Evolutionary conservation across 2,113 vertebrate genomes (phyloP), one percentile per base, ranked within the genome.

Genomic region (Hemiscyllium ocellatum): DNA sequence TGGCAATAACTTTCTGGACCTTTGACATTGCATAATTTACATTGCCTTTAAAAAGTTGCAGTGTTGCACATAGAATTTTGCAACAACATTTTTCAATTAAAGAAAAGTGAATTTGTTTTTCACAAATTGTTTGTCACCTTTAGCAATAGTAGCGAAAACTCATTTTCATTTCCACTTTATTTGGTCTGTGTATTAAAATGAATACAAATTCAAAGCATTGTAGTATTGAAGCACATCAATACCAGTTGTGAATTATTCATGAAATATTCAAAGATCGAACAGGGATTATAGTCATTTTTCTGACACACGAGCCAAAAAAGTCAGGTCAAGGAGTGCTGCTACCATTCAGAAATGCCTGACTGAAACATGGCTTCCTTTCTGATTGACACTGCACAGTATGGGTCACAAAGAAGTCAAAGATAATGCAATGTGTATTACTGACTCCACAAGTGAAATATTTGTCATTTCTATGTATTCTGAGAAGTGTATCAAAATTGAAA

Each of bases 171-270:
- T 72, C 0, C 47, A 70, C 68, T 17, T 72, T 95, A 26, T 26
- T 70, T 72, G 0, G 42, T 22, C 12, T 12, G 24, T 52, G 15
- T 4, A 47, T 70, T 29, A 56, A 72, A 69, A 37, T 7, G 42
- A 87, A n/a, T 72, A 24, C 37, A 72, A 50, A 93, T 93, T n/a
- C 19, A 1, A 66, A 93, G 20, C 61, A 66, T n/a, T 66, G 56
- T 66, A 37, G 22, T 22, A 17, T 37, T 72, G 37, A 72, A 95
- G 69, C 94, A 50, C 42, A 47, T 47, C 37, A n/a, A n/a, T n/a
- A n/a, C n/a, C n/a, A 69, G 2, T 69, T 68, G 33, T 94, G 65
- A 94, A 69, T 68, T 94, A 47, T 94, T 94, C 91, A 94, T 24
- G 17, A 37, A n/a, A n/a, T 68, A 20, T 37, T 24, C 42, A 95